Conservation (phyloP, 2,888 invertebrate species). For the Frankliniella intonsa region DNA sequence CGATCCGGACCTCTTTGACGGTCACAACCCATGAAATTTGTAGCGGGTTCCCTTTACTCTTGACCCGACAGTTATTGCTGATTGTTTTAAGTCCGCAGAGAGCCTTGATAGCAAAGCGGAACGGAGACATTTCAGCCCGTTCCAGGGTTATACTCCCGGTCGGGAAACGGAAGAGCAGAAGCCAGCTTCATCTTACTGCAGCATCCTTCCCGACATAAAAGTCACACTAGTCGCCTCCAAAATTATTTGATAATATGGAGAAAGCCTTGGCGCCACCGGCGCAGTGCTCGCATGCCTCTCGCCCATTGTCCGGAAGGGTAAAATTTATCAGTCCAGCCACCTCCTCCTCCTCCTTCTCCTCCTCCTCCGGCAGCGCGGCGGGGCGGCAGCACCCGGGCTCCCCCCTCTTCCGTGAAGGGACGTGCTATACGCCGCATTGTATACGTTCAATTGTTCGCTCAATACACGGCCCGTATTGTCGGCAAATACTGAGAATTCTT, state of each 20-base stretch:
- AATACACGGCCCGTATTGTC: constrained; percentile 24
- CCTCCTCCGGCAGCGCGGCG: background rate
- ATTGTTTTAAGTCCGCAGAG: no score
- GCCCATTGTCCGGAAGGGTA: constrained; percentile 3
- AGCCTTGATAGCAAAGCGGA: no score
- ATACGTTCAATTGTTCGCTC: constrained; percentile 26
- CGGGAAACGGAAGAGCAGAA: no score
- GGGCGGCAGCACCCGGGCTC: background rate
- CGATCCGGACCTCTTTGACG: no score
- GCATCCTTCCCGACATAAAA: no score
- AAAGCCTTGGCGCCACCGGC: background rate
- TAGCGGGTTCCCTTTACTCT: no score
- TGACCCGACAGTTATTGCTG: no score
- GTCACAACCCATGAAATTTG: no score
- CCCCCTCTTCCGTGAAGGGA: constrained; percentile 23
- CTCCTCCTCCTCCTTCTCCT: background rate
- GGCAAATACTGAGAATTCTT: constrained; percentile 26
- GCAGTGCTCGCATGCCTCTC: background rate
- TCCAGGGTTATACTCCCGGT: no score
- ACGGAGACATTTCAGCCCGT: no score
- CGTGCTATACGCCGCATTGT: constrained; percentile 24
- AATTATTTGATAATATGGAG: background rate
- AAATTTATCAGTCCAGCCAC: constrained; percentile 19
- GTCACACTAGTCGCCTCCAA: background rate
- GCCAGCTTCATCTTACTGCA: no score